These are phyloP conservation scores for Bufotes viridis DNA, from an alignment of 2,797 vertebrate species.

Conservation along the genomic window DNA sequence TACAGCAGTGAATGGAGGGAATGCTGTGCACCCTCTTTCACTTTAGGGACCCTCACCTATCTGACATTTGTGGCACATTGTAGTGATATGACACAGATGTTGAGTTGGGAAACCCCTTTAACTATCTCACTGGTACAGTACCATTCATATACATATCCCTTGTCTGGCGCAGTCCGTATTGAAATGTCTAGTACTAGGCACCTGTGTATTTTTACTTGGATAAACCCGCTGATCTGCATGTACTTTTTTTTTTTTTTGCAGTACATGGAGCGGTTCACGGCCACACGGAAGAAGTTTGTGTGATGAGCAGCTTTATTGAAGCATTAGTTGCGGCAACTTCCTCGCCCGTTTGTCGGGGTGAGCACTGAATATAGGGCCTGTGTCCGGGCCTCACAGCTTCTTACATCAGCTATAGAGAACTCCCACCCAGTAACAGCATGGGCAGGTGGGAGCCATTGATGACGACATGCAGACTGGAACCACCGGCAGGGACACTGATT, in stretches of 20 bases:
- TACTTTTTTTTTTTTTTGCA: conserved; percentile 66
- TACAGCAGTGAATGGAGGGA: no score
- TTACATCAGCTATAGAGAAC: conserved; percentile 15
- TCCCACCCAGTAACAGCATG: conserved; percentile 6
- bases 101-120: no score
- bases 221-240: background rate
- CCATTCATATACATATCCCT: no score
- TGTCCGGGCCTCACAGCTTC: conserved; percentile 5
- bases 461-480: conserved; percentile 3
- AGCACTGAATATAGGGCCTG: conserved; percentile 16
- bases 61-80: no score
- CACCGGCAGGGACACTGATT: background rate
- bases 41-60: no score
- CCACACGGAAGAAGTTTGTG: conserved; percentile 95
- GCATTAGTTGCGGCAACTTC: background rate
- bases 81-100: no score
- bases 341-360: background rate
- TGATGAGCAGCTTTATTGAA: conserved; percentile 70
- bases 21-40: no score
- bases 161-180: background rate
- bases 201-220: background rate
- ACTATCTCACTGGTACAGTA: no score
- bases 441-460: conserved; percentile 6
- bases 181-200: background rate
- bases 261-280: conserved; percentile 98